These are phyloP conservation scores for Phrynocephalus vlangalii DNA, from an alignment of 2,797 vertebrate genomes.

Conservation along the genomic window DNA sequence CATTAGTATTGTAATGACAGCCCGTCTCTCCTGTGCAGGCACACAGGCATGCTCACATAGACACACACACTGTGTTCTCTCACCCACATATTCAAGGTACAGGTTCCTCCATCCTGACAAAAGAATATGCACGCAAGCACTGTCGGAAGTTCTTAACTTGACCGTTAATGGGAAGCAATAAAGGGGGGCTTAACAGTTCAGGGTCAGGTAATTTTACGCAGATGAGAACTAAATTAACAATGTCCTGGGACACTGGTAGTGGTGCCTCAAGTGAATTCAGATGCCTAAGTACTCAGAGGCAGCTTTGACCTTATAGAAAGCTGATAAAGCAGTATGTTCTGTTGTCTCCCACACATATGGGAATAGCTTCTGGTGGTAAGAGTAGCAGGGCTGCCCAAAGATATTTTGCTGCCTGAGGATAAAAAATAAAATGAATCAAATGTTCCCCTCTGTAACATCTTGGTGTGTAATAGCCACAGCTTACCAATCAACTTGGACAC, in stretches of 20 bases:
- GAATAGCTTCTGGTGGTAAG: background rate
- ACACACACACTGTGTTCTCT: conserved; percentile 74
- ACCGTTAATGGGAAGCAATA: conserved; percentile 15
- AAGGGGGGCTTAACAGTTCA: conserved; percentile 20
- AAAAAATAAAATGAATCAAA: no score
- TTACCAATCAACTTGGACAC: no score
- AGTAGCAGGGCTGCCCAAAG: background rate
- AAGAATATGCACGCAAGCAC: conserved; percentile 31
- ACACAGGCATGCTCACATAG: conserved; percentile 79
- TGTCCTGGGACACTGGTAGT: conserved; percentile 6
- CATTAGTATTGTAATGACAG: conserved; percentile 92
- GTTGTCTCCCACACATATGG: background rate
- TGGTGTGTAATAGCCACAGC: no score
- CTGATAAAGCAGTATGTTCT: background rate
- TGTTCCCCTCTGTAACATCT: no score
- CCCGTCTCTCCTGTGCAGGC: conserved; percentile 83
- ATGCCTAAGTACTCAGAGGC: conserved; percentile 2
- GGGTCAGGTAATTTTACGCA: conserved; percentile 27
- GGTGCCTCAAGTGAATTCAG: conserved; percentile 14
- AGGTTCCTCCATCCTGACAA: conserved; percentile 57
- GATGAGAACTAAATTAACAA: conserved; percentile 3
- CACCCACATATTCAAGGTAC: conserved; percentile 78
- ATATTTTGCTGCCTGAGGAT: background rate
- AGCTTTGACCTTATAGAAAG: background rate
- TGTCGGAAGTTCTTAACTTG: conserved; percentile 6